These are phyloP conservation scores for Euplagia quadripunctaria DNA, from an alignment of 2,888 invertebrate genomes.

Conservation along the genomic window DNA sequence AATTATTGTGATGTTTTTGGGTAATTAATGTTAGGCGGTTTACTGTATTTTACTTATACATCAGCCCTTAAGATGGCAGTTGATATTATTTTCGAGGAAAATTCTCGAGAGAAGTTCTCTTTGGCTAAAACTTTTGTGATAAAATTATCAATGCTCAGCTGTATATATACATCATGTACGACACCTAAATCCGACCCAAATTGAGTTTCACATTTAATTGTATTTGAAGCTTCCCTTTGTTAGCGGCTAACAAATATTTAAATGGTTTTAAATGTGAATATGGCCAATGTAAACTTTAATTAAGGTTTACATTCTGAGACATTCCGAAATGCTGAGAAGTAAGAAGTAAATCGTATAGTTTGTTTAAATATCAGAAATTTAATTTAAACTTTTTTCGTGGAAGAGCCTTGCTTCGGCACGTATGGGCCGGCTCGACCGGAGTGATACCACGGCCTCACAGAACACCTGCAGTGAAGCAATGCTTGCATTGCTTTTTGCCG, in stretches of 20 bases:
- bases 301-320: not conserved
- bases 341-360: not conserved
- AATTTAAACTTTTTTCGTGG: not conserved
- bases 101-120: not conserved
- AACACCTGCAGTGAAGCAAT: too few species aligned
- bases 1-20: slow-evolving; percentile 56
- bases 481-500: too few species aligned
- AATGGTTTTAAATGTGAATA: not conserved
- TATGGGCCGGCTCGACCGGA: too few species aligned
- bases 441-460: too few species aligned
- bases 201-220: not conserved
- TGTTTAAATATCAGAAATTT: not conserved
- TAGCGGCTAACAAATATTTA: not conserved
- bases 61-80: slow-evolving; percentile 19
- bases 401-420: too few species aligned
- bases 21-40: slow-evolving; percentile 51
- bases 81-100: slow-evolving; percentile 1
- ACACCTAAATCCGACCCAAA: not conserved
- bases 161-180: not conserved
- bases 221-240: not conserved
- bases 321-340: not conserved
- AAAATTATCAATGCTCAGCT: not conserved
- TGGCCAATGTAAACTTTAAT: not conserved
- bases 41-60: slow-evolving; percentile 18
- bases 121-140: not conserved